phyloP scores from a whole-genome alignment of 2,113 vertebrate species.

The Saccopteryx leptura region DNA sequence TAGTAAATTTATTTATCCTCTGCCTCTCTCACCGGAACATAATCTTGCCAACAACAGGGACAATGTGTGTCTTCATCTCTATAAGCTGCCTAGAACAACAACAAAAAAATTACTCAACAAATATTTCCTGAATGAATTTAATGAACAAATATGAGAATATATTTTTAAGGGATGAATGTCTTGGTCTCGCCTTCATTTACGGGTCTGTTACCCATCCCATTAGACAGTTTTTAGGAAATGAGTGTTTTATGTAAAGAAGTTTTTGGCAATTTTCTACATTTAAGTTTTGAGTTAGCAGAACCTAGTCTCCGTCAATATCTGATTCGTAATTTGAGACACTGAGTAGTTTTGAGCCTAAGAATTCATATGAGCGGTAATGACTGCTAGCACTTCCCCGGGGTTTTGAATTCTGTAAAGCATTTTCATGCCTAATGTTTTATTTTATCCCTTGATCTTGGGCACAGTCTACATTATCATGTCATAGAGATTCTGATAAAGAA shows the following conservation, averaged over 20 bases:
- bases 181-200: background rate
- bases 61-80: background rate
- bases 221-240: background rate
- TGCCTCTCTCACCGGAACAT: background rate
- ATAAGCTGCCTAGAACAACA: background rate
- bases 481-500: background rate
- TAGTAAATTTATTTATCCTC: background rate
- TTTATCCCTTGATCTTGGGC: background rate
- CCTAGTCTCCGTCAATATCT: background rate
- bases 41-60: background rate
- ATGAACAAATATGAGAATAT: background rate
- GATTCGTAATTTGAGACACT: background rate
- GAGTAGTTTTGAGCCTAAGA: background rate
- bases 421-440: conserved; percentile 5
- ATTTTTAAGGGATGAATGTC: background rate
- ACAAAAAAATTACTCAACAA: background rate
- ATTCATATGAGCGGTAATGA: background rate
- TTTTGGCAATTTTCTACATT: background rate
- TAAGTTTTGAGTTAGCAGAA: conserved; percentile 27
- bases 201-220: background rate
- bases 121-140: background rate
- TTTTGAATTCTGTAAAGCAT: background rate
- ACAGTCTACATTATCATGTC: background rate
- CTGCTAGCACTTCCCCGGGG: background rate
- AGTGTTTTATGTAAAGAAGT: background rate